Conservation (phyloP, 2,113 vertebrate genomes). For the Mastomys coucha region DNA sequence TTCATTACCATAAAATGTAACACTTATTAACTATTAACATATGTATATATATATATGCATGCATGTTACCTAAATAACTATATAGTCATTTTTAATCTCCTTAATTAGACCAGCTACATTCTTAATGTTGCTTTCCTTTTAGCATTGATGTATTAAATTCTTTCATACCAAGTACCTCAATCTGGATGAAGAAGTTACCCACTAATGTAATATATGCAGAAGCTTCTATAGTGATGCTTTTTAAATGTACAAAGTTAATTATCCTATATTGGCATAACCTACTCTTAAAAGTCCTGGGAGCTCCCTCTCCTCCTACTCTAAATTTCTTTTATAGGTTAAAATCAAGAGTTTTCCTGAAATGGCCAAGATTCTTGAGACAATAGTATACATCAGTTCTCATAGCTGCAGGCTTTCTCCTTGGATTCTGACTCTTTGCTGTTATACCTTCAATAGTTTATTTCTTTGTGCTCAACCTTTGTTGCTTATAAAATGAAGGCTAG, state of each 20-base stretch:
- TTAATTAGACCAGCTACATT: constrained; percentile 20
- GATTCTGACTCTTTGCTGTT: background rate
- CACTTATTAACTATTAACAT: background rate
- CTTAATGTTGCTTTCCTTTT: constrained; percentile 39
- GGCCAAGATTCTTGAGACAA: background rate
- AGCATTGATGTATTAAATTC: constrained; percentile 1
- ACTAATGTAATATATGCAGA: constrained; percentile 2
- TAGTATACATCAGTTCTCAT: background rate
- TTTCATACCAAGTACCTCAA: background rate
- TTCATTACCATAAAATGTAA: constrained; percentile 22
- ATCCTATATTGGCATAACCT: background rate
- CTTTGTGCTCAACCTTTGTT: background rate
- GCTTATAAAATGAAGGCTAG: background rate
- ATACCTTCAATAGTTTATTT: background rate
- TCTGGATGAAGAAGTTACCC: background rate
- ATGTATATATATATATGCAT: background rate
- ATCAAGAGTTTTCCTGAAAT: constrained; percentile 28
- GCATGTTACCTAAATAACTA: background rate
- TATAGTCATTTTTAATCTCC: background rate
- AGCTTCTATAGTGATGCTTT: background rate
- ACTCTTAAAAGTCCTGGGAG: background rate
- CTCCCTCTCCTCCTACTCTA: accelerated
- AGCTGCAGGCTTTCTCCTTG: background rate
- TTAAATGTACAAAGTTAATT: background rate
- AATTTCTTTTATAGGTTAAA: background rate